Evolutionary conservation across 2,113 vertebrate genomes (phyloP).

Genomic region (Pyxicephalus adspersus): DNA sequence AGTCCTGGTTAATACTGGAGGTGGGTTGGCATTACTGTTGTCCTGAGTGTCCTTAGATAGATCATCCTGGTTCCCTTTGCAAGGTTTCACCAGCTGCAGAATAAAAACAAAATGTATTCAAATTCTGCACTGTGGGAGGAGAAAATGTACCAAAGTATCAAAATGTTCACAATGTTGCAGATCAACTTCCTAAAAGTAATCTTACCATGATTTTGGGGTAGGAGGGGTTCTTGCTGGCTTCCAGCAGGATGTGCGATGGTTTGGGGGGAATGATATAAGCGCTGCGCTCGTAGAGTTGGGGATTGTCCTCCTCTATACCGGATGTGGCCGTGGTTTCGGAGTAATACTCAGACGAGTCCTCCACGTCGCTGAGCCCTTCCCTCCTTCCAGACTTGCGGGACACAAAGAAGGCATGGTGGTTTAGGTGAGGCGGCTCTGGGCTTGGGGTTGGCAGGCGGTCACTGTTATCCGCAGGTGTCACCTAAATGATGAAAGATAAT

Average conservation of each 20-base stretch:
- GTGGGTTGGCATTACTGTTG: conserved; percentile 61
- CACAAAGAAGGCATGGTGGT: conserved; percentile 78
- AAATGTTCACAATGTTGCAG: too few relatives aligned
- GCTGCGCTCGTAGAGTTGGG: conserved; percentile 70
- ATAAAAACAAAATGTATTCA: background rate
- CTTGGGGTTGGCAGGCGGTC: conserved; percentile 70
- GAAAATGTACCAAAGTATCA: too few relatives aligned
- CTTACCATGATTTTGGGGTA: conserved; percentile 82
- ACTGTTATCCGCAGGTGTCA: conserved; percentile 65
- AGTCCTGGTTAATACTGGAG: background rate
- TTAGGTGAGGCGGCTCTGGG: conserved; percentile 70
- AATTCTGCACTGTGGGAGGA: too few relatives aligned
- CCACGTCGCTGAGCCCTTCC: conserved; percentile 72
- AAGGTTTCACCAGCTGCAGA: conserved; percentile 82
- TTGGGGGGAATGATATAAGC: conserved; percentile 68
- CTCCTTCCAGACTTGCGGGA: conserved; percentile 63
- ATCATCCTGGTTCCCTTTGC: conserved; percentile 70
- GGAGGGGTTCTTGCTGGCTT: conserved; percentile 82
- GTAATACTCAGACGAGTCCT: conserved; percentile 76
- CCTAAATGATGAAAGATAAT: conserved; percentile 48
- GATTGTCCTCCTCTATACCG: conserved; percentile 73
- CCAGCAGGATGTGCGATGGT: conserved; percentile 79
- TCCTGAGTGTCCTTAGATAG: conserved; percentile 61
- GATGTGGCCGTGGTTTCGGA: conserved; percentile 78
- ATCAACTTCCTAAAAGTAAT: background rate